Conservation (phyloP, 2,888 invertebrate genomes). For the Saturnia pavonia region DNA sequence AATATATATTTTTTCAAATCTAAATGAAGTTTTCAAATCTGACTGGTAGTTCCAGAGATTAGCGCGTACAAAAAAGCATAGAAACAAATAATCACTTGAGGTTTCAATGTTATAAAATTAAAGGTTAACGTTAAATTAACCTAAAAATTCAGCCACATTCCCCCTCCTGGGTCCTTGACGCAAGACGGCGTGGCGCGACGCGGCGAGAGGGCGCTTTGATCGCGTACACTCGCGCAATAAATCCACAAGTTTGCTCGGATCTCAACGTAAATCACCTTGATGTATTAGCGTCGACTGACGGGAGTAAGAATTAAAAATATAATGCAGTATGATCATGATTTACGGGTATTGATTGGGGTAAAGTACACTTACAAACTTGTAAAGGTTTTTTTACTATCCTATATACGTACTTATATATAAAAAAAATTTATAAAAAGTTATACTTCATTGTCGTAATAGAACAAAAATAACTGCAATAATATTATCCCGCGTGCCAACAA, state of each 20-base stretch:
- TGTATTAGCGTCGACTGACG: constrained; percentile 48
- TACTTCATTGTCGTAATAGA: too few relatives aligned
- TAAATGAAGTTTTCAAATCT: too few relatives aligned
- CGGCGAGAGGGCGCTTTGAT: constrained; percentile 13
- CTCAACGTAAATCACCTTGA: constrained; percentile 57
- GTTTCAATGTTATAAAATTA: too few relatives aligned
- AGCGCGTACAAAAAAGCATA: too few relatives aligned
- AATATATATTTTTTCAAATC: too few relatives aligned
- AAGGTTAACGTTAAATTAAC: constrained; percentile 1
- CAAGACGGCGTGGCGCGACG: constrained; percentile 10
- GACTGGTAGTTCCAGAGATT: too few relatives aligned
- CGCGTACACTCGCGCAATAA: constrained; percentile 40
- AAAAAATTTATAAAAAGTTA: too few relatives aligned
- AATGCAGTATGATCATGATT: constrained; percentile 34
- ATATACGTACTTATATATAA: too few relatives aligned
- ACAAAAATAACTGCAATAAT: too few relatives aligned
- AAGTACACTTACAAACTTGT: constrained; percentile 4
- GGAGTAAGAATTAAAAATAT: constrained; percentile 56
- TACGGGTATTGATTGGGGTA: constrained; percentile 18
- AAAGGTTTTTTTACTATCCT: neutral
- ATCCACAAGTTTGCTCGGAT: constrained; percentile 52
- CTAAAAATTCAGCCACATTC: neutral
- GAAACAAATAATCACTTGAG: too few relatives aligned
- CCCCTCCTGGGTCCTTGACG: neutral
- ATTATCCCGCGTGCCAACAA: too few relatives aligned